Evolutionary conservation across 2,888 invertebrate species (phyloP).

Genomic region (Sarcophaga carnaria): DNA sequence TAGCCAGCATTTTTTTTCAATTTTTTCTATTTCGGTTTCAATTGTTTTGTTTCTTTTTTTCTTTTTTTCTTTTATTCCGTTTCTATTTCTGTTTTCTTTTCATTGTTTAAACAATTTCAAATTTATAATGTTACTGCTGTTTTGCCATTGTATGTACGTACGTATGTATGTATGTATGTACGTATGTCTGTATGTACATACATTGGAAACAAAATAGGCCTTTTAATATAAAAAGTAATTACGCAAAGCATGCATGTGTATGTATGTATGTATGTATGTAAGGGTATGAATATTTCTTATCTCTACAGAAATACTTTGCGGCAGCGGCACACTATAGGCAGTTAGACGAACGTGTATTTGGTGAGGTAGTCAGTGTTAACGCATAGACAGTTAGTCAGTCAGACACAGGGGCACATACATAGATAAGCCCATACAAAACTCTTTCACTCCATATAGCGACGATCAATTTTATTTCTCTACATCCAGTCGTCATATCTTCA

Average conservation of each 20-base stretch:
- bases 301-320: conserved; percentile 19
- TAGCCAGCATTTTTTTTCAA: conserved; percentile 20
- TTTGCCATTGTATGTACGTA: neutral
- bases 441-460: conserved; percentile 59
- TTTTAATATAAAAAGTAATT: conserved; percentile 18
- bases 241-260: neutral
- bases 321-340: neutral
- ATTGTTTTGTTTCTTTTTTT: neutral
- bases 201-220: conserved; percentile 49
- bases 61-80: neutral
- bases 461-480: conserved; percentile 39
- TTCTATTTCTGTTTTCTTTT: neutral
- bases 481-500: neutral
- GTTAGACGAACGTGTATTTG: neutral
- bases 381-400: neutral
- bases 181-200: neutral
- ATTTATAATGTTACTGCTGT: neutral
- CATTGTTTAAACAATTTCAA: neutral
- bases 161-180: neutral
- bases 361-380: neutral
- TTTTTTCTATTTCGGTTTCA: neutral
- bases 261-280: neutral
- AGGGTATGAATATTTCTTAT: conserved; percentile 39
- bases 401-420: neutral
- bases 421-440: conserved; percentile 12